These are phyloP conservation scores for Spea bombifrons DNA, from an alignment of 2,113 vertebrate genomes.

Conservation along the genomic window DNA sequence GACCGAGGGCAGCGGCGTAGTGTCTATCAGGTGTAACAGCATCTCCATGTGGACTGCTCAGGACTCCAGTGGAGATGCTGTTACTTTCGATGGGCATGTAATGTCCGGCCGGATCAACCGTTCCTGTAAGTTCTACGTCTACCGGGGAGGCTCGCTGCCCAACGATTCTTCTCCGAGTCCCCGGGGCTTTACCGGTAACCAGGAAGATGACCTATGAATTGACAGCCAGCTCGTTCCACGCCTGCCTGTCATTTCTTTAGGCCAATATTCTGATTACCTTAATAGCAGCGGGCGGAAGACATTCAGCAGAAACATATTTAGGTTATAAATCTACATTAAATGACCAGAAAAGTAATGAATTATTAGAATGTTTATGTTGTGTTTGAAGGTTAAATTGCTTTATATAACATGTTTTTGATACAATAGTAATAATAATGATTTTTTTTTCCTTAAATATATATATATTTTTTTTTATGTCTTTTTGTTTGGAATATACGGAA, in stretches of 20 bases:
- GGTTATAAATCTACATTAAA: neutral
- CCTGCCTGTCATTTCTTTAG: slow-evolving; percentile 78
- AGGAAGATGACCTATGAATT: slow-evolving; percentile 81
- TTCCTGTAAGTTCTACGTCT: neutral
- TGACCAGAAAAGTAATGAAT: too few species aligned
- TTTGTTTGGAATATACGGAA: neutral
- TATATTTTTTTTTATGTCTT: neutral
- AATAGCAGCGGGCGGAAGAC: neutral
- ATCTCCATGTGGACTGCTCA: slow-evolving; percentile 75
- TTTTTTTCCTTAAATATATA: neutral
- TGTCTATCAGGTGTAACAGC: slow-evolving; percentile 75
- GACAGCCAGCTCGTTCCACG: slow-evolving; percentile 63
- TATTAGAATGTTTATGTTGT: too few species aligned
- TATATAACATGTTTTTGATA: too few species aligned
- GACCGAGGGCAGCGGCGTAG: slow-evolving; percentile 1
- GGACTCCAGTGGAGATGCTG: slow-evolving; percentile 76
- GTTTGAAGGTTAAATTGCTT: too few species aligned
- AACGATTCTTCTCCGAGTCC: neutral
- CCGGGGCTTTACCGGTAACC: slow-evolving; percentile 49
- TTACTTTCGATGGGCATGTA: slow-evolving; percentile 71
- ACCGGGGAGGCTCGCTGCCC: neutral
- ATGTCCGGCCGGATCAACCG: slow-evolving; percentile 35
- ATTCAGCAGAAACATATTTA: neutral
- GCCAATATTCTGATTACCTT: slow-evolving; percentile 68
- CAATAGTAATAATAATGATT: too few species aligned